Evolutionary conservation across 2,113 vertebrate genomes (phyloP).

Genomic region (Oncorhynchus mykiss): DNA sequence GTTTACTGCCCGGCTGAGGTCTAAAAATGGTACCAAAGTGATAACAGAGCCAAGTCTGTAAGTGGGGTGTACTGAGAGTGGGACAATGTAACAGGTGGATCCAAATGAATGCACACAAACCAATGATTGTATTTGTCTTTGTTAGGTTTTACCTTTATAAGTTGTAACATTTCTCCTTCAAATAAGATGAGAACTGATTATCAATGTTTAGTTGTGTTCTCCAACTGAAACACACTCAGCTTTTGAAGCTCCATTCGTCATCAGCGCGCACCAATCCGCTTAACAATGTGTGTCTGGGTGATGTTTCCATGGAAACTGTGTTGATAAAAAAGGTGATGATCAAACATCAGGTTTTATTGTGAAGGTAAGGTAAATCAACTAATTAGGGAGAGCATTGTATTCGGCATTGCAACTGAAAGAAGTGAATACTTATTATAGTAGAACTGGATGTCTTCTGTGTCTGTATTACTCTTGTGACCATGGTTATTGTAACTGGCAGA

Average conservation of each 20-base stretch:
- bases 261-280: no score
- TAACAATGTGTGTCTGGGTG: no score
- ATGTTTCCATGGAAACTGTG: no score
- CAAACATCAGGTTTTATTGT: conserved; percentile 48
- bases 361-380: conserved; percentile 73
- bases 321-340: not conserved
- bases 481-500: not conserved
- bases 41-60: conserved; percentile 8
- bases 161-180: conserved; percentile 73
- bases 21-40: conserved; percentile 13
- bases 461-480: conserved; percentile 1
- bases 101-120: not conserved
- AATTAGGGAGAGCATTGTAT: conserved; percentile 33
- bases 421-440: not conserved
- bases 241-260: no score
- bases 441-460: not conserved
- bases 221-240: no score
- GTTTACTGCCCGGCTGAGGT: not conserved
- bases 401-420: conserved; percentile 31
- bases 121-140: no score
- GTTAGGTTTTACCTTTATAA: not conserved
- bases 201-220: no score
- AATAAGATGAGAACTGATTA: conserved; percentile 44
- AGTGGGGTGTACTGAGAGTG: not conserved
- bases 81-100: conserved; percentile 2